Percentiles rank a stretch among this genome's conserved stretches.
Conservation (phyloP, 2,888 invertebrate species). For the Zygaena filipendulae region DNA sequence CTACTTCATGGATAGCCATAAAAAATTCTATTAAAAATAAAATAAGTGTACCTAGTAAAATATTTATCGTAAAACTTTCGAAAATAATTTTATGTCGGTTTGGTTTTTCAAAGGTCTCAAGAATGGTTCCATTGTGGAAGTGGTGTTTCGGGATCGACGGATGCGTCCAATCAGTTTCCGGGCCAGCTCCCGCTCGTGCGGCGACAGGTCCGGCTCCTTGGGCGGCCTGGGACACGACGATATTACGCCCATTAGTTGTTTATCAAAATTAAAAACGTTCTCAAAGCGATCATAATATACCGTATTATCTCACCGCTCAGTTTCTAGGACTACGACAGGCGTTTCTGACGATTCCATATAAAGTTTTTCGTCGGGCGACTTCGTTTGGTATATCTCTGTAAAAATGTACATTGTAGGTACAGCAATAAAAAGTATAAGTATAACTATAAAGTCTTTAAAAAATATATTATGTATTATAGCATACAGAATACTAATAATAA, state of each 20-base stretch:
- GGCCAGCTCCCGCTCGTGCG: conserved; percentile 41
- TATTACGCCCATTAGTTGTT: neutral
- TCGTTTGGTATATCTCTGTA: conserved; percentile 40
- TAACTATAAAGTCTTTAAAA: no score
- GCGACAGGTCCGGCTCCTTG: conserved; percentile 34
- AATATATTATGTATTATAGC: no score
- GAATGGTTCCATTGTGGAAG: conserved; percentile 27
- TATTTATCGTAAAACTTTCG: no score
- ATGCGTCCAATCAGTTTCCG: conserved; percentile 44
- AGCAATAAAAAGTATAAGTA: neutral
- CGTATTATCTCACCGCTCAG: conserved; percentile 46
- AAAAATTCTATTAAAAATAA: no score
- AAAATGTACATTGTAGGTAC: no score
- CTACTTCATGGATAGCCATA: no score
- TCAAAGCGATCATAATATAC: no score
- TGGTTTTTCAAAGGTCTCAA: no score
- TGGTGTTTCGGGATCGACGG: conserved; percentile 37
- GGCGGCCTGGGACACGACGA: conserved; percentile 40
- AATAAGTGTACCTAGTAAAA: no score
- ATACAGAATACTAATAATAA: no score
- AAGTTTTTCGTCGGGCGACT: conserved; percentile 29
- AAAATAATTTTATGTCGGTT: no score
- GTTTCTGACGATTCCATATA: conserved; percentile 35
- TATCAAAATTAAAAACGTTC: no score
- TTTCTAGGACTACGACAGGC: conserved; percentile 43